phyloP scores from a whole-genome alignment of 2,797 vertebrate species.

The Syndactyla subalaris region DNA sequence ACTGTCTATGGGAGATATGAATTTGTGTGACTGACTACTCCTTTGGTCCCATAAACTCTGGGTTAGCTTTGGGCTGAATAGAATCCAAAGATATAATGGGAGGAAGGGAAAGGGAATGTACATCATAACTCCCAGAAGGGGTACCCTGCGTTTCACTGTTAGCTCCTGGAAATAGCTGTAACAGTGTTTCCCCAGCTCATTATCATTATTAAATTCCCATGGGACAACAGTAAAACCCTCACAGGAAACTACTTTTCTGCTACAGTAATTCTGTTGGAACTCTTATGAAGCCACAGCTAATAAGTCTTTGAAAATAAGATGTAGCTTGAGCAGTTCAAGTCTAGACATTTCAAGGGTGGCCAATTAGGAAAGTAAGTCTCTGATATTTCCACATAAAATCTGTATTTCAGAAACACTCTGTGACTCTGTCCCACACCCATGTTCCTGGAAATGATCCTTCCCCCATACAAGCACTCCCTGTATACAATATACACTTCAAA shows the following conservation, averaged over 20 bases:
- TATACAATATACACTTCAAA: background rate
- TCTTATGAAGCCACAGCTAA: slow-evolving; percentile 26
- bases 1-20: background rate
- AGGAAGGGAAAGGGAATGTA: background rate
- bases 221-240: background rate
- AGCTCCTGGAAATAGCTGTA: background rate
- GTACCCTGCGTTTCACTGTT: background rate
- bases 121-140: background rate
- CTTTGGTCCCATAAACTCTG: background rate
- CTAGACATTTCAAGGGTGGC: slow-evolving; percentile 20
- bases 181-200: background rate
- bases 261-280: slow-evolving; percentile 28
- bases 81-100: background rate
- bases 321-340: slow-evolving; percentile 12
- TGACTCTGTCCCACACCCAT: background rate
- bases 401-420: background rate
- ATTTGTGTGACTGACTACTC: background rate
- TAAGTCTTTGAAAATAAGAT: slow-evolving; percentile 42
- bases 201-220: background rate
- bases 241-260: slow-evolving; percentile 47
- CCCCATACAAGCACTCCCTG: background rate
- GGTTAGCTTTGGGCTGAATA: background rate
- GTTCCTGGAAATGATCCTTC: background rate
- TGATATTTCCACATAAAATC: background rate
- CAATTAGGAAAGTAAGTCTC: background rate